Evolutionary conservation across 1,140 invertebrate genomes (phyloP), one percentile per base, ranked within the genome.

Genomic region (Cydia pomonella): DNA sequence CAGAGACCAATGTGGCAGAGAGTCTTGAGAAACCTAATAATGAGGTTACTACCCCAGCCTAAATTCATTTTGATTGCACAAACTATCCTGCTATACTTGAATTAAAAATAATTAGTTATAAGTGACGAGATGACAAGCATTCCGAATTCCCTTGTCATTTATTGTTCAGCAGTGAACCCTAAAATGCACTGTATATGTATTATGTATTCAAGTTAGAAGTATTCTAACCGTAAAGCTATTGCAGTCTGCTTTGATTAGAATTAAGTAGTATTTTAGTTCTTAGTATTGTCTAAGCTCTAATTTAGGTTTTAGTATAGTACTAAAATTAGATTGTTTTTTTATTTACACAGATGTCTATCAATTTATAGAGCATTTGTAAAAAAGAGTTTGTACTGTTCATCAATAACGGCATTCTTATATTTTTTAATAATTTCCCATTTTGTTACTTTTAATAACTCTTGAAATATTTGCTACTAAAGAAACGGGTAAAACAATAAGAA

Each of bases 21-120:
- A 74, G 72, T 50, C 64, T 74, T 75, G 90, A 88, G 77, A 92
- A 88, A 79, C 81, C 79, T 41, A 82, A 74, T 53, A 75, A 75
- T 73, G 90, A 92, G 85, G 81, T 84, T 12, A 87, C 84, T 77
- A 64, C 85, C 47, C 77, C 87, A 76, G 83, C 86, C 73, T 92
- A 83, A 84, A 2, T 53, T 18, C 7, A 23, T 59, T 21, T 10
- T 23, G n/a, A 23, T 59, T 59, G 53, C 53, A 59, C 53, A 59
- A 23, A 4, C 13, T 44, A 59, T 59, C 3, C 4, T 16, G 13
- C 44, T n/a, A 59, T 23, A 59, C 16, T 23, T 59, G 21, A 59
- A 59, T 23, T 59, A 10, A 9, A 59, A 59, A 21, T 9, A 10
- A 23, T 59, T 23, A n/a, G 18, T 23, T 23, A 23, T 59, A 53